Conservation (phyloP, 2,797 vertebrate species). For the Pseudocheirus occidentalis region DNA sequence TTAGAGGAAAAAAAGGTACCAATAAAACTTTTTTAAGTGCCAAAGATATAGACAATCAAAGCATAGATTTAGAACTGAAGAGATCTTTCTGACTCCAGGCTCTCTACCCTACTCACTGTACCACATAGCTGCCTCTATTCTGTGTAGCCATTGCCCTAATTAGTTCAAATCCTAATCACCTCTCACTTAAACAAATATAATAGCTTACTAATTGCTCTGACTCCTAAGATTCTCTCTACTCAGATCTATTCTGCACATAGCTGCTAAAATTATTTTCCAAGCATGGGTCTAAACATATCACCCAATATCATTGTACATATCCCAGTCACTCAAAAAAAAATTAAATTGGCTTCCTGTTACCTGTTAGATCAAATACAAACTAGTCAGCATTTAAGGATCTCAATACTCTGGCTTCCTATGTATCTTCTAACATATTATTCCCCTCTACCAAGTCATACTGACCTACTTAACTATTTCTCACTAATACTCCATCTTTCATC, state of each 20-base stretch:
- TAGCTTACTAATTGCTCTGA: not conserved
- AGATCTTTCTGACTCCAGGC: not conserved
- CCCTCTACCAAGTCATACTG: too few species aligned
- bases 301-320: too few species aligned
- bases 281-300: not conserved
- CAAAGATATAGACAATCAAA: not conserved
- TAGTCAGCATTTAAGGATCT: too few species aligned
- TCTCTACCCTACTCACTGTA: too few species aligned
- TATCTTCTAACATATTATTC: too few species aligned
- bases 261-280: not conserved
- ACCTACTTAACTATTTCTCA: too few species aligned
- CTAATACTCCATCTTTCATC: too few species aligned
- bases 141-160: not conserved
- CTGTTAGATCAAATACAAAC: too few species aligned
- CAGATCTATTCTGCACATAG: not conserved
- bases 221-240: not conserved
- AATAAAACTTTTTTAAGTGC: rapidly evolving
- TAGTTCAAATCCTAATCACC: not conserved
- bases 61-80: not conserved
- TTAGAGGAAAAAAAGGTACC: not conserved
- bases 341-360: too few species aligned
- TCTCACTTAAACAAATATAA: not conserved
- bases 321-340: too few species aligned
- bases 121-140: not conserved
- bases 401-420: too few species aligned